Conservation (phyloP, 2,113 vertebrate species). For the Rhombomys opimus region DNA sequence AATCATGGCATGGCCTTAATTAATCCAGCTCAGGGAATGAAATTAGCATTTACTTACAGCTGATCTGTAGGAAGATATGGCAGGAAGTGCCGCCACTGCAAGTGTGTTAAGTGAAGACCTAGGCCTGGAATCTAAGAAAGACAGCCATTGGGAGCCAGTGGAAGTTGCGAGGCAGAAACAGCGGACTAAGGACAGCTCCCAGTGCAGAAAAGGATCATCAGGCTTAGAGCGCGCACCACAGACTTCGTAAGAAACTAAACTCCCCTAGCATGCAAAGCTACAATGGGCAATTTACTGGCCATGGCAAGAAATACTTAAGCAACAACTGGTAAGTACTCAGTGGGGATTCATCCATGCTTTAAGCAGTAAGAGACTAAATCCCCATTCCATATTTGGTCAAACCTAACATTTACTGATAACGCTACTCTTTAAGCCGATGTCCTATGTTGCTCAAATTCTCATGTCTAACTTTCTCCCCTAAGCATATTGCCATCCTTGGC, state of each 20-base stretch:
- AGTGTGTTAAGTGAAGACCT: neutral
- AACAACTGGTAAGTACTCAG: neutral
- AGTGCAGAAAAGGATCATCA: neutral
- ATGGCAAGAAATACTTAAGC: conserved; percentile 31
- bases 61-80: neutral
- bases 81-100: neutral
- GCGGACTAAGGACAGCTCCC: neutral
- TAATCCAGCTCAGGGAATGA: neutral
- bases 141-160: conserved; percentile 10
- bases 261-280: conserved; percentile 11
- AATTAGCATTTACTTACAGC: neutral
- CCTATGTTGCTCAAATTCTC: neutral
- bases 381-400: neutral
- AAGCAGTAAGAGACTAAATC: conserved; percentile 11
- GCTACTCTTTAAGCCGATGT: conserved; percentile 26
- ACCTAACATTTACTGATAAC: neutral
- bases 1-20: conserved; percentile 4
- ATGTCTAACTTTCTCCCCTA: conserved; percentile 22
- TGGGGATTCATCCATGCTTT: neutral
- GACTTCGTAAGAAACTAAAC: neutral
- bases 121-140: neutral
- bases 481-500: neutral
- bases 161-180: neutral
- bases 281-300: conserved; percentile 24
- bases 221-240: neutral